These are phyloP conservation scores for Mesaphorura yosii DNA, from an alignment of 1,140 invertebrate genomes.

Conservation along the genomic window DNA sequence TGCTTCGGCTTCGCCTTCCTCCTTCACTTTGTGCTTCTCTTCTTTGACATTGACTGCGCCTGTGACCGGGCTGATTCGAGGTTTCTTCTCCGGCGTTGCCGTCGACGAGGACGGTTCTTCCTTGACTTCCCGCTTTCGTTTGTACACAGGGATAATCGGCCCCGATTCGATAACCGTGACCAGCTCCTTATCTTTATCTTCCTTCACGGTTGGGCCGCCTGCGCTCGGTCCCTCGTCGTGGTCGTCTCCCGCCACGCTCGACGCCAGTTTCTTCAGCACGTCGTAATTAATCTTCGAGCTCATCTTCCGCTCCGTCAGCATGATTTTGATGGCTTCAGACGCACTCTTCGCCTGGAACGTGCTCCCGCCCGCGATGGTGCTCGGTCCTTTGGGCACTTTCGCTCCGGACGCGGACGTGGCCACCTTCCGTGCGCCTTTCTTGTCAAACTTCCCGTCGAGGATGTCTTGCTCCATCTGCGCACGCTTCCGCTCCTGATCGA, in stretches of 20 bases:
- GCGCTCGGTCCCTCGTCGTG: background rate
- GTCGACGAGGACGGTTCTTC: constrained; percentile 10
- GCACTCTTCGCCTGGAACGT: constrained; percentile 53
- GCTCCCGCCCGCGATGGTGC: constrained; percentile 33
- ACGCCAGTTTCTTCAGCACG: constrained; percentile 41
- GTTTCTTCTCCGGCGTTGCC: constrained; percentile 12
- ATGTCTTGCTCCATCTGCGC: constrained; percentile 53
- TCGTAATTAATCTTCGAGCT: constrained; percentile 97
- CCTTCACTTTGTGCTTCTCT: too few species aligned
- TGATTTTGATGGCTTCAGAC: constrained; percentile 88
- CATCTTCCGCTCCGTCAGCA: constrained; percentile 87
- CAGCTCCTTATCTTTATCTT: constrained; percentile 1
- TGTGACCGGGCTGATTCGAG: too few species aligned
- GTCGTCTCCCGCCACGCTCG: background rate
- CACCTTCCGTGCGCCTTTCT: too few species aligned
- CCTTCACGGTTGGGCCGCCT: background rate
- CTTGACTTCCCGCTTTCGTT: constrained; percentile 6
- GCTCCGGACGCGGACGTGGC: too few species aligned
- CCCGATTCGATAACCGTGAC: constrained; percentile 32
- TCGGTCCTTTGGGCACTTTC: constrained; percentile 50
- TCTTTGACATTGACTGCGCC: too few species aligned
- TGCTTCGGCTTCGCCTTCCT: constrained; percentile 10
- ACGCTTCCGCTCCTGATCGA: constrained; percentile 60
- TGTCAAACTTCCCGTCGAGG: constrained; percentile 66
- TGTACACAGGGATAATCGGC: constrained; percentile 24